A percentile compares a stretch with the other conserved stretches of the same genome.
Conservation (phyloP, 2,888 invertebrate genomes). For the Cataglyphis livida region DNA sequence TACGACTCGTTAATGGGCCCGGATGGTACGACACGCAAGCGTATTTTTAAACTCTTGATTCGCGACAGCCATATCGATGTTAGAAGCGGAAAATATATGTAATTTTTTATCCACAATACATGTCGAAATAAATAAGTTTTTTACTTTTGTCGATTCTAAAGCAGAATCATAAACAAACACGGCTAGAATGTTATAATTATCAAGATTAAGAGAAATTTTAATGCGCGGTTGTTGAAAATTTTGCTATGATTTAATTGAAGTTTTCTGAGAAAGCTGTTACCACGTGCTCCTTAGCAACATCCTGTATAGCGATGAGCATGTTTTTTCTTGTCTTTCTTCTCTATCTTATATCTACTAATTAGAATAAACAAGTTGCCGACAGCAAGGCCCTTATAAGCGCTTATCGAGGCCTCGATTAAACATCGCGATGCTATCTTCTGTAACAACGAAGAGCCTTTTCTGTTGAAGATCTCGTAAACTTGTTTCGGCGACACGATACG, state of each 20-base stretch:
- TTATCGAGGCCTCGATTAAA: conserved; percentile 73
- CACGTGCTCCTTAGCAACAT: conserved; percentile 23
- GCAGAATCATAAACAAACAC: not conserved
- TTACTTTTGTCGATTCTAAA: not conserved
- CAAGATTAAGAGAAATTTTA: not conserved
- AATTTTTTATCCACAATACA: not conserved
- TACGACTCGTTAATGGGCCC: conserved; percentile 49
- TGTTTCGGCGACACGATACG: conserved; percentile 57
- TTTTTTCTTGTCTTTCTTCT: conserved; percentile 31
- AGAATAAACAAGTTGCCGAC: conserved; percentile 79
- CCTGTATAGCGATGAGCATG: not conserved
- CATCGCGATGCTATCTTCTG: conserved; percentile 72
- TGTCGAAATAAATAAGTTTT: not conserved
- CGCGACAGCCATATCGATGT: not conserved
- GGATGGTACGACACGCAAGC: not conserved
- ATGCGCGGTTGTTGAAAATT: not conserved
- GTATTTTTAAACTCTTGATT: not conserved
- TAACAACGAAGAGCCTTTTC: conserved; percentile 61
- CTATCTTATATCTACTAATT: conserved; percentile 69
- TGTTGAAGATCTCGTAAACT: conserved; percentile 71
- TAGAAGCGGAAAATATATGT: not conserved
- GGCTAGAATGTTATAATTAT: not conserved
- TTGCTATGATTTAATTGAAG: not conserved
- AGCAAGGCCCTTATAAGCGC: conserved; percentile 61
- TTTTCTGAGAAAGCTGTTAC: not conserved